Base-by-base conservation (phyloP, 2,113 vertebrate genomes). In the Xyliphius kryptos region DNA sequence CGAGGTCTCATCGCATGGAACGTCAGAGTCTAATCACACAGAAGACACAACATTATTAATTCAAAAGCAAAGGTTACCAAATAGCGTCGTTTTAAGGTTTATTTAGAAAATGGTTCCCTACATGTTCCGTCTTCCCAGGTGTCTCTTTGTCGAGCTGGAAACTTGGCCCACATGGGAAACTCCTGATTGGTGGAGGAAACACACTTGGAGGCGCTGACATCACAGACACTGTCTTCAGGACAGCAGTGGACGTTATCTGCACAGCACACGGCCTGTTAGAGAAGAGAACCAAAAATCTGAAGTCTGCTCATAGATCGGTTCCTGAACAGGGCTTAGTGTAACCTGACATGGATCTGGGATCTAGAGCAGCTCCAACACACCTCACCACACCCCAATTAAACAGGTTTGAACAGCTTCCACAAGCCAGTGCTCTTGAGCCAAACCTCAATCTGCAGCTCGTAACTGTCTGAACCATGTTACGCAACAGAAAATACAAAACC, bases 171-270 rank as follows among this genome's bases (percentile, higher is more conserved):
- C 84, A 88, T 85, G 0, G 82, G 82, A 26, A 52, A 63, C 14
- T 68, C 72, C 48, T 79, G 75, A 2, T 72, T 66, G 11, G 73
- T 73, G 1, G 68, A 41, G n/a, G 78, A 62, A 26, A 26, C 38
- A 22, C 87, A 88, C 6, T 57, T 78, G 9, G 17, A 37, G 0
- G 59, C 77, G 1, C 40, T 56, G 56, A 83, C 17, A 56, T 88
- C 81, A 16, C 89, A 89, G 14, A 5, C 63, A 12, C 52, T 68
- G 2, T 76, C 85, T 0, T 77, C 72, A 0, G 89, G 88, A 43
- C 89, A 90, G 74, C 89, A 90, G 71, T 89, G 86, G 11, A 80
- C 36, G 0, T 41, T 58, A 37, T 91, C 89, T 0, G 72, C 17
- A 21, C 48, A 50, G 12, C 48, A 50, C 17, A 50, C 48, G 17